Evolutionary conservation across 2,888 invertebrate genomes (phyloP).

Genomic region (Apantesis nais): DNA sequence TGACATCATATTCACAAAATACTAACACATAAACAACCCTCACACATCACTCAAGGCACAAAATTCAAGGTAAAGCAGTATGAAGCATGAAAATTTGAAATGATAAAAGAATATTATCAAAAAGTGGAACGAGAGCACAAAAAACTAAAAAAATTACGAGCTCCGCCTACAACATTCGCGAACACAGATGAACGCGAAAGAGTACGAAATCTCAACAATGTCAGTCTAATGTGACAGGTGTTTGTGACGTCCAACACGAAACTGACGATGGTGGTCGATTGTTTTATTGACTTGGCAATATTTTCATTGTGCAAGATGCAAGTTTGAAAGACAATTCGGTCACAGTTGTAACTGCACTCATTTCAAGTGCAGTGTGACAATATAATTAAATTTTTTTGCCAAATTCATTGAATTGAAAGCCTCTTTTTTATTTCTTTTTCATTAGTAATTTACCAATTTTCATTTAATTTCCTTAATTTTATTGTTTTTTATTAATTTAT

Average conservation of each 20-base stretch:
- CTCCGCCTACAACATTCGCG: conserved; percentile 76
- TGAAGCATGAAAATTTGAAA: conserved; percentile 58
- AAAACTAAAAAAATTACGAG: conserved; percentile 65
- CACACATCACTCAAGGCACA: conserved; percentile 62
- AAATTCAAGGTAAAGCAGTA: conserved; percentile 53
- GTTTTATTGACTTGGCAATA: conserved; percentile 49
- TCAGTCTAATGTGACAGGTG: conserved; percentile 61
- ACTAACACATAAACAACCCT: conserved; percentile 57
- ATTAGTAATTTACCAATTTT: too few relatives aligned
- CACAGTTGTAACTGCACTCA: background rate
- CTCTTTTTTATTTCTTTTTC: too few relatives aligned
- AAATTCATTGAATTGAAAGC: too few relatives aligned
- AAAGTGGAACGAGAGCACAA: conserved; percentile 83
- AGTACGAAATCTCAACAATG: conserved; percentile 38
- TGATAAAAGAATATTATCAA: conserved; percentile 68
- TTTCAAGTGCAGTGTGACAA: background rate
- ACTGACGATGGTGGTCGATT: conserved; percentile 52
- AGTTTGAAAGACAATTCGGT: conserved; percentile 14
- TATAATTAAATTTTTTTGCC: too few relatives aligned
- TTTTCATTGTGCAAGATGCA: conserved; percentile 26
- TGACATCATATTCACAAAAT: conserved; percentile 79
- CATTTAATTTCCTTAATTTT: too few relatives aligned
- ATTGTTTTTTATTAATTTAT: too few relatives aligned
- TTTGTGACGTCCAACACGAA: conserved; percentile 62
- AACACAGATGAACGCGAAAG: conserved; percentile 61